phyloP scores from a whole-genome alignment of 2,797 vertebrate species.

The Clarias laeviceps region DNA sequence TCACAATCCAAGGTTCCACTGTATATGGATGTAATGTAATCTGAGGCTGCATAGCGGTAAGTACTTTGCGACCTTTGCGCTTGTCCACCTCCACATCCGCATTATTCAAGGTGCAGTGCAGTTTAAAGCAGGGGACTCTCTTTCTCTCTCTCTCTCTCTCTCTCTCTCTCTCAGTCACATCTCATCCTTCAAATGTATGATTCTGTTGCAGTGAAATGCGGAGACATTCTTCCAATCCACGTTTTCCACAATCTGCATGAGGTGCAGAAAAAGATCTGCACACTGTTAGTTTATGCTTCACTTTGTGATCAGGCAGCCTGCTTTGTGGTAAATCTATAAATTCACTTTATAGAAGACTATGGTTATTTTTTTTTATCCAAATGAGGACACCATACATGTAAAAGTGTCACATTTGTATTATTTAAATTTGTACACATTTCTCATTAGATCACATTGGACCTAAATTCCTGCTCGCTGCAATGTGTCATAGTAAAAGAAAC shows the following conservation, averaged over 20 bases:
- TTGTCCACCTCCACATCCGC: conserved; percentile 6
- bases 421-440: background rate
- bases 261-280: conserved; percentile 18
- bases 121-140: background rate
- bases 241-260: background rate
- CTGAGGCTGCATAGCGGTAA: background rate
- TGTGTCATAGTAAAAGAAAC: background rate
- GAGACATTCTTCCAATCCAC: conserved; percentile 22
- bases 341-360: background rate
- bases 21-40: background rate
- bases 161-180: background rate
- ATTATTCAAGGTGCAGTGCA: conserved; percentile 31
- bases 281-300: background rate
- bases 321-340: background rate
- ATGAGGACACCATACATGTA: background rate
- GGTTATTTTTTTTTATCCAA: background rate
- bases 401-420: background rate
- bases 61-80: conserved; percentile 12
- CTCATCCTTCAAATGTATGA: conserved; percentile 3
- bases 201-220: conserved; percentile 34
- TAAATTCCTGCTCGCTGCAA: background rate
- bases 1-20: too few species aligned
- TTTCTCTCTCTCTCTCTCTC: too few species aligned
- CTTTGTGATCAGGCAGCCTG: background rate
- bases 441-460: background rate